phyloP scores from a whole-genome alignment of 2,888 invertebrate genomes.

The Pristionchus japonicus region DNA sequence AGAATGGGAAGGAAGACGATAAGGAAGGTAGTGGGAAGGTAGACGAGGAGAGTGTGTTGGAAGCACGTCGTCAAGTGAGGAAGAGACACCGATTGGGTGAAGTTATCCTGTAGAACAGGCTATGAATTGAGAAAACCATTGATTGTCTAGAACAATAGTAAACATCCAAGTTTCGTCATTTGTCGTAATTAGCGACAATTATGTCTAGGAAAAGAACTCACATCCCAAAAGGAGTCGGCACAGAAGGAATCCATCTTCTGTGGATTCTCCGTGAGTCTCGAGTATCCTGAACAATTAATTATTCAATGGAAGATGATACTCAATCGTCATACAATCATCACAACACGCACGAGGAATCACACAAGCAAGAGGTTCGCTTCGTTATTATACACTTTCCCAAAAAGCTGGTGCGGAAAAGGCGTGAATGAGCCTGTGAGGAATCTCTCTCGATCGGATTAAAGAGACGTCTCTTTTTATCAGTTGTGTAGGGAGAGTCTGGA shows the following conservation, averaged over 20 bases:
- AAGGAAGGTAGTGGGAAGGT: constrained; percentile 60
- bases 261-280: neutral
- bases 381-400: neutral
- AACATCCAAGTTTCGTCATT: neutral
- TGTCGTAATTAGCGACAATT: no score
- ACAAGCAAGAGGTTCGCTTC: neutral
- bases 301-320: no score
- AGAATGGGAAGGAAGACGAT: constrained; percentile 57
- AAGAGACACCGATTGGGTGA: constrained; percentile 38
- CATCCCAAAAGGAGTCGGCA: constrained; percentile 7
- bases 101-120: neutral
- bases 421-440: neutral
- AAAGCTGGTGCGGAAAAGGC: neutral
- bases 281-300: neutral
- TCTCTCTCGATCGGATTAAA: neutral
- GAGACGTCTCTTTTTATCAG: neutral
- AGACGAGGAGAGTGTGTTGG: constrained; percentile 69
- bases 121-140: no score
- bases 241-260: neutral
- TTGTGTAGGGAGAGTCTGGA: neutral
- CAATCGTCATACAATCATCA: no score
- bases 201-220: neutral
- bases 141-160: no score
- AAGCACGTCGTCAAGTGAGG: constrained; percentile 68
- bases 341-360: no score